Evolutionary conservation across 2,113 vertebrate species (phyloP).

Genomic region (Atherinomorus stipes): DNA sequence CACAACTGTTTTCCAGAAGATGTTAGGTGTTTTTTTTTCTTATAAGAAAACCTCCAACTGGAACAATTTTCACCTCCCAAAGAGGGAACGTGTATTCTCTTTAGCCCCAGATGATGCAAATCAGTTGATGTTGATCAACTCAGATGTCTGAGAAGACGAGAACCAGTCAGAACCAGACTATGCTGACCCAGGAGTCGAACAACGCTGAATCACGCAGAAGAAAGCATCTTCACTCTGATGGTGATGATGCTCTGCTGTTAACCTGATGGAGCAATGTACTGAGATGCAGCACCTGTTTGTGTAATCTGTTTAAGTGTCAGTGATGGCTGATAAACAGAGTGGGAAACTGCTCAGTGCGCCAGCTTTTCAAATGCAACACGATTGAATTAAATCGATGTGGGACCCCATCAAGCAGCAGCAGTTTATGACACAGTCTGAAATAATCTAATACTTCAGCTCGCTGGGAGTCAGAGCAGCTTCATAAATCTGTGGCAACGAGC

Average conservation of each 20-base stretch:
- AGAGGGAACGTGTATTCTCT: too few species aligned
- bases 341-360: neutral
- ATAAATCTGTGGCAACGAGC: too few species aligned
- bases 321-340: neutral
- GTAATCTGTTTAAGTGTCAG: neutral
- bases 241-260: neutral
- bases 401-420: neutral
- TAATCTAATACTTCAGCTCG: neutral
- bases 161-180: neutral
- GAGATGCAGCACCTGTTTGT: too few species aligned
- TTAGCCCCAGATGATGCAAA: too few species aligned
- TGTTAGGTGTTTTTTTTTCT: too few species aligned
- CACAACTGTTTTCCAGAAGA: too few species aligned
- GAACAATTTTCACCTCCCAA: too few species aligned
- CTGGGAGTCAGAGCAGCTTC: too few species aligned
- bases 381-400: neutral
- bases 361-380: neutral
- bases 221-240: constrained; percentile 2
- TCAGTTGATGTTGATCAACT: too few species aligned
- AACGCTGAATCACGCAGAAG: neutral
- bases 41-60: too few species aligned
- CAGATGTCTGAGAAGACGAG: too few species aligned
- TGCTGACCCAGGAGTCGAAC: neutral
- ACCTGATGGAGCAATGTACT: neutral
- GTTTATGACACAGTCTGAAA: neutral